Conservation (phyloP, 2,888 invertebrate genomes). For the Rhopalosiphum nymphaeae region DNA sequence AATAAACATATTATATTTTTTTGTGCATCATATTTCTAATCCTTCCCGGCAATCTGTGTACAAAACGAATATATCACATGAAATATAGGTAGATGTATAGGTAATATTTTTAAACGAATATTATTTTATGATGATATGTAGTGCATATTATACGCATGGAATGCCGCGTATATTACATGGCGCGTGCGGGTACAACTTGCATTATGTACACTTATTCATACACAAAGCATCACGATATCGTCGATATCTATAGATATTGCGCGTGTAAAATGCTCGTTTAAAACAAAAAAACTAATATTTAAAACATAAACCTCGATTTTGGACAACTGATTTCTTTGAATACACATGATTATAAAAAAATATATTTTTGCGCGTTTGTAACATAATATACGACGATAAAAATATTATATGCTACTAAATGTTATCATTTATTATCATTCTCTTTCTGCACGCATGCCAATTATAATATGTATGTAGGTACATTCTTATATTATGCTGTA, state of each 20-base stretch:
- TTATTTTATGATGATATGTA: background rate
- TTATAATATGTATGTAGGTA: background rate
- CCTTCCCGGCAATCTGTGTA: background rate
- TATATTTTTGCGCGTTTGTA: background rate
- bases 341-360: background rate
- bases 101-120: too few species aligned
- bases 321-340: background rate
- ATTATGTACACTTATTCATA: background rate
- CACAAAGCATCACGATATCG: background rate
- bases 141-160: background rate
- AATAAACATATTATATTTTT: background rate
- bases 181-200: background rate
- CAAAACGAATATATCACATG: background rate
- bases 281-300: background rate
- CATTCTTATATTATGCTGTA: background rate
- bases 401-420: background rate
- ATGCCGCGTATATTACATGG: background rate
- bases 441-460: background rate
- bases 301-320: background rate
- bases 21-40: background rate
- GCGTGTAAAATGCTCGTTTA: background rate
- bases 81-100: too few species aligned
- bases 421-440: background rate
- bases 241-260: background rate
- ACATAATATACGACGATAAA: background rate